These are phyloP conservation scores for Hipparchia sbordonii DNA, from an alignment of 2,888 invertebrate genomes.

Conservation along the genomic window DNA sequence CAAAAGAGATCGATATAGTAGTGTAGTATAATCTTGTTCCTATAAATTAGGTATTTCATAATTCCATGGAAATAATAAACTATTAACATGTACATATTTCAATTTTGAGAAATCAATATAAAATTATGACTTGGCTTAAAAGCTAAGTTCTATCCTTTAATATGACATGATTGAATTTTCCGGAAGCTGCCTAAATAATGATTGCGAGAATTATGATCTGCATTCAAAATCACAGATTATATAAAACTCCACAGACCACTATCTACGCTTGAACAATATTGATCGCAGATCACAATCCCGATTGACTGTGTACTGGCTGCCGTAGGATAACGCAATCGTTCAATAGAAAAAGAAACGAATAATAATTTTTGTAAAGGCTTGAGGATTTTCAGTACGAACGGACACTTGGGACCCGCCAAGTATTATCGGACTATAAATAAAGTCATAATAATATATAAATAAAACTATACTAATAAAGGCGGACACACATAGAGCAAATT, in stretches of 20 bases:
- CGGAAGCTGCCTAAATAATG: background rate
- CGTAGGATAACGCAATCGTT: no score
- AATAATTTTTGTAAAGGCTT: no score
- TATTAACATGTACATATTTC: no score
- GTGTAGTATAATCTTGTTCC: constrained; percentile 13
- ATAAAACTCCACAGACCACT: no score
- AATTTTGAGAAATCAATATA: background rate
- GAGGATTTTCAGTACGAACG: background rate
- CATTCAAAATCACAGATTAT: no score
- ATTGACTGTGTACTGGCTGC: no score
- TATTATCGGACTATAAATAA: background rate
- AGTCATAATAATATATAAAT: background rate
- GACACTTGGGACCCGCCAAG: constrained; percentile 14
- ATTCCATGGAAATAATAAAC: no score
- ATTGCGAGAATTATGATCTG: background rate
- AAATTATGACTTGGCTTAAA: background rate
- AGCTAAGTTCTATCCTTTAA: background rate
- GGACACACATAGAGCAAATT: background rate
- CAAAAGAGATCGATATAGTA: constrained; percentile 30
- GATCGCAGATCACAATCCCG: no score
- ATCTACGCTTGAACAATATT: no score
- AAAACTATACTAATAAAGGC: constrained; percentile 4
- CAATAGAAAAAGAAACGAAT: no score
- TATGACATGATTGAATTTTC: no score
- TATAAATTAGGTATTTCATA: no score